Evolutionary conservation across 2,888 invertebrate species (phyloP).

Genomic region (Trisateles emortualis): DNA sequence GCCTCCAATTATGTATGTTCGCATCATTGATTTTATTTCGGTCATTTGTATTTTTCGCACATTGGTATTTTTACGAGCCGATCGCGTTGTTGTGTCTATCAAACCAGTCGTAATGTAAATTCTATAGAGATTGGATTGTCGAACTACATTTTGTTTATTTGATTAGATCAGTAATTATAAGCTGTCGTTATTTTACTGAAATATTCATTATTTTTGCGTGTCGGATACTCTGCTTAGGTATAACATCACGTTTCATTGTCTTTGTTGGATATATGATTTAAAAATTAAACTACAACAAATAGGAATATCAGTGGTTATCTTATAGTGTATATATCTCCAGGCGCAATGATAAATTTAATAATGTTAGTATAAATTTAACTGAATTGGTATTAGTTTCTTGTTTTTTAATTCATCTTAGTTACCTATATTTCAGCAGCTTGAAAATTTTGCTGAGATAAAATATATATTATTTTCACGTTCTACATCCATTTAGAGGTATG

Average conservation of each 20-base stretch:
- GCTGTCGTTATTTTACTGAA: background rate
- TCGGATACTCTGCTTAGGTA: too few relatives aligned
- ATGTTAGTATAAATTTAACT: background rate
- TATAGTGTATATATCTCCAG: constrained; percentile 1
- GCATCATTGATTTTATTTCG: constrained; percentile 21
- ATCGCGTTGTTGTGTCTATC: constrained; percentile 7
- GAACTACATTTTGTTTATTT: background rate
- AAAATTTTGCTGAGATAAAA: too few relatives aligned
- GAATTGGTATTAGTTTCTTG: too few relatives aligned
- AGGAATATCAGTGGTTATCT: background rate
- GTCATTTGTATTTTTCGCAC: constrained; percentile 16
- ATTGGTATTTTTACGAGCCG: constrained; percentile 4
- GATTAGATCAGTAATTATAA: background rate
- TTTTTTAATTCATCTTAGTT: too few relatives aligned
- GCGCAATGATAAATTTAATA: constrained; percentile 5
- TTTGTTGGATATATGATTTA: background rate
- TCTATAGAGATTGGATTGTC: background rate
- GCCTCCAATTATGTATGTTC: constrained; percentile 19
- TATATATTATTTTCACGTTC: too few relatives aligned
- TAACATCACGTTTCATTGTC: background rate
- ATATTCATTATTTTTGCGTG: background rate
- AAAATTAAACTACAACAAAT: background rate
- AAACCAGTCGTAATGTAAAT: constrained; percentile 4
- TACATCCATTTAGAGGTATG: too few relatives aligned
- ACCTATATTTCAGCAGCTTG: too few relatives aligned